Evolutionary conservation across 2,797 vertebrate genomes (phyloP), one percentile per base, ranked within the genome.

Genomic region (Mallotus villosus): DNA sequence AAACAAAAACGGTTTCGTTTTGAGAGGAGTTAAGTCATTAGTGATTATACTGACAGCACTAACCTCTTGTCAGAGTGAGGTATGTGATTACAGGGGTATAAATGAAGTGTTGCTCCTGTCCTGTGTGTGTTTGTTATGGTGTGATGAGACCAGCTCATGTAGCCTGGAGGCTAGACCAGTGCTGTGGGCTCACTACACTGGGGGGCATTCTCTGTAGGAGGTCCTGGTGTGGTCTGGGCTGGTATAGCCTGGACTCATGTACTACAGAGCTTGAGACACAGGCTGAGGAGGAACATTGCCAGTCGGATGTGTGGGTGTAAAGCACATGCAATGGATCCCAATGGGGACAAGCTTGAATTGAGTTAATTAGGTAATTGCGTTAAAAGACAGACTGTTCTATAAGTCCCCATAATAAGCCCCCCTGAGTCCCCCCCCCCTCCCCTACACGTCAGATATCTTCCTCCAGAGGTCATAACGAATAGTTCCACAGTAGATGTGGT

Each of bases 11-110:
- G 29, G 71, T 80, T 74, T 78, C 70, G 73, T 78, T 83, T 77
- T 72, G 69, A 80, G 67, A 74, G 65, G 58, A 76, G 77, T 72
- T 70, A 70, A 74, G 75, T 81, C 65, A 81, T 81, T 77, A 72
- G 63, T 72, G 68, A 82, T 74, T 71, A 80, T 79, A 60, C 16
- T 51, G 75, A 73, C 77, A 34, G 55, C 74, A n/a, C 81, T 78
- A 16, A 2, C 74, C 49, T 0, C 63, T 68, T 60, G 78, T 77
- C n/a, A 67, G 51, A 77, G 67, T 70, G 77, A 73, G 68, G 27
- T 76, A 46, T 79, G 70, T 72, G 71, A 62, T 79, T 61, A 82
- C 73, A 57, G 41, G 55, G 66, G 72, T 77, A 85, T 69, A 62
- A 46, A 74, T 66, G 73, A 49, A 65, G 58, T 58, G 63, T 68